phyloP scores from a whole-genome alignment of 2,113 vertebrate species.

The Irena cyanogastra region DNA sequence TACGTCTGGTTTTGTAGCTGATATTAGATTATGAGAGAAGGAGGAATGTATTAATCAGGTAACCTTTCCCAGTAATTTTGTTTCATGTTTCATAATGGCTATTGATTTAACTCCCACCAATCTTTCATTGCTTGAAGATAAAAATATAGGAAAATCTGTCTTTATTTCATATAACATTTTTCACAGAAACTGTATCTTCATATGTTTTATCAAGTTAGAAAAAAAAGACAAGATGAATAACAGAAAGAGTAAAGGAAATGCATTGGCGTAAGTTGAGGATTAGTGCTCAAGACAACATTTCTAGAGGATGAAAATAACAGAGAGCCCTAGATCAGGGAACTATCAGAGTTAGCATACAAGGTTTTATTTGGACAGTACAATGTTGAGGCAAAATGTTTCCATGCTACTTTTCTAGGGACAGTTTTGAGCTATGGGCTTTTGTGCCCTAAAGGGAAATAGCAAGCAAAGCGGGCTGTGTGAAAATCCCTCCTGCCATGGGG shows the following conservation, averaged over 20 bases:
- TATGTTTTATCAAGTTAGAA: neutral
- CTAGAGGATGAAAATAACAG: neutral
- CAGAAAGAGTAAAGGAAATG: neutral
- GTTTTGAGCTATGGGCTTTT: neutral
- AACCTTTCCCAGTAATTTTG: neutral
- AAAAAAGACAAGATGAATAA: neutral
- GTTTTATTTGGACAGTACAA: neutral
- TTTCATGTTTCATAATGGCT: slow-evolving; percentile 8
- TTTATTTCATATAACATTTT: neutral
- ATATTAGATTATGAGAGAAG: neutral
- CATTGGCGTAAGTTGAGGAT: neutral
- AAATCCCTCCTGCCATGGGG: rapidly evolving
- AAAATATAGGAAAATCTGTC: neutral
- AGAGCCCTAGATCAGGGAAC: neutral
- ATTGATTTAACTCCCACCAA: neutral
- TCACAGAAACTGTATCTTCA: neutral
- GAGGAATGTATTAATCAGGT: neutral
- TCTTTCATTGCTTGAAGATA: neutral
- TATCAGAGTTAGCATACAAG: neutral
- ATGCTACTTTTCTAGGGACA: neutral
- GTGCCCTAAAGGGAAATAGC: neutral
- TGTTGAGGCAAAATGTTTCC: neutral
- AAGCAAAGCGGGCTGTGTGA: neutral
- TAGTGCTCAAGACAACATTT: neutral
- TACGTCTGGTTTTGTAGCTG: neutral